Evolutionary conservation across 2,888 invertebrate species (phyloP), one percentile per base, ranked within the genome.

Genomic region (Cephalotes varians): DNA sequence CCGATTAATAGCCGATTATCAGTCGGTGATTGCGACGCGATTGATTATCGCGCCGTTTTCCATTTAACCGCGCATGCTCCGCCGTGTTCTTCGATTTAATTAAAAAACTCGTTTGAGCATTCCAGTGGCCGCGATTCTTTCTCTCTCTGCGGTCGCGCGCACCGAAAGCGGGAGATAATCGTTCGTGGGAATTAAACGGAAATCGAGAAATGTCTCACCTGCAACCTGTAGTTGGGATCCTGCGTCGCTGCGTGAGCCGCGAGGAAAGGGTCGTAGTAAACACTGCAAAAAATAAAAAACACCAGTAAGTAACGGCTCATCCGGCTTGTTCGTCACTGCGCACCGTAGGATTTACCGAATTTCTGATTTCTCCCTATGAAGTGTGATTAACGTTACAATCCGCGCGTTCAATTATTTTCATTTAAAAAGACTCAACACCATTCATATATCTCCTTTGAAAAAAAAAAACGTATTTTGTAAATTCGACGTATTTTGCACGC

Each of bases 201-300:
- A 67, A 69, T 69, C 2, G 65, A 62, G 25, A 87, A 88, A 76
- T 74, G 51, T 82, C 96, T 96, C 96, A 98, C 98, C 97, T 98
- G 98, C 93, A 98, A 96, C 96, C 98, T 97, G 95, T 98, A 98
- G 96, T 97, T 98, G 90, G 97, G 97, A 95, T 98, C 98, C 93
- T 97, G 97, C 92, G 96, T 96, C 81, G 95, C 95, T 89, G 97
- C 97, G 92, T 97, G 97, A 88, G 98, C 98, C 90, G 98, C 98
- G 96, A 99, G 96, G 96, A 98, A 98, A 93, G 98, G 98, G 96
- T 99, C 98, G 96, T 98, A 99, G 96, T 98, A 99, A 91, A 98
- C 97, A 95, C 98, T 98, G 95, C 95, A 96, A 95, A 94, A 94
- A 89, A 51, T 37, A 91, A 80, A 91, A 51, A 92, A 93, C 12